These are phyloP conservation scores for Apantesis nais DNA, from an alignment of 2,888 invertebrate genomes.

Conservation along the genomic window DNA sequence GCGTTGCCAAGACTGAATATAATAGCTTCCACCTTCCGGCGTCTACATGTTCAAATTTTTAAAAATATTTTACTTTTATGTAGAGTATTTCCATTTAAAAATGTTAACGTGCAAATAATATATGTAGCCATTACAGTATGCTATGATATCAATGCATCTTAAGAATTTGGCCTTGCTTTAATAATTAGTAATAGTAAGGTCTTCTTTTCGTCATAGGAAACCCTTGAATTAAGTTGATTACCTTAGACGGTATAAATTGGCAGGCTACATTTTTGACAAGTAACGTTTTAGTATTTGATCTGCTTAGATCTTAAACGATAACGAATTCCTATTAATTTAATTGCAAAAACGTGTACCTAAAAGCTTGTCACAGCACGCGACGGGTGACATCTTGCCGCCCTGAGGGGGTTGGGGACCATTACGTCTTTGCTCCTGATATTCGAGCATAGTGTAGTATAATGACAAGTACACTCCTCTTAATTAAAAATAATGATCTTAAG, in stretches of 20 bases:
- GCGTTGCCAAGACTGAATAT: conserved; percentile 35
- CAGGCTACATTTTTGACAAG: not conserved
- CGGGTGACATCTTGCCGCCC: not conserved
- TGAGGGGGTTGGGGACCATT: not conserved
- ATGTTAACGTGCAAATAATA: not conserved
- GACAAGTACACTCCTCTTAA: not conserved
- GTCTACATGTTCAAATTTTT: conserved; percentile 15
- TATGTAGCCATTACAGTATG: not conserved
- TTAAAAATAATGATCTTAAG: not conserved
- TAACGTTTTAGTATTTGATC: not conserved
- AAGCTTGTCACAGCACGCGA: not conserved
- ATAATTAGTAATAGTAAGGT: conserved; percentile 33
- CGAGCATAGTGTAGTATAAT: not conserved
- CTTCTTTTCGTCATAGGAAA: conserved; percentile 36
- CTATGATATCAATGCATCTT: not conserved
- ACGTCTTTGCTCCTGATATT: too few species aligned
- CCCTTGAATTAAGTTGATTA: conserved; percentile 16
- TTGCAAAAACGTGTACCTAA: conserved; percentile 1
- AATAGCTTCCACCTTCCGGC: conserved; percentile 29
- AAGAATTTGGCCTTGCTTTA: conserved; percentile 28
- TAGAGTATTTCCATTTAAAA: not conserved
- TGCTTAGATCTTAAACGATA: not conserved
- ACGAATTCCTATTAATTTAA: conserved; percentile 4
- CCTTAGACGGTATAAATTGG: conserved; percentile 19
- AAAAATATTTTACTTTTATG: conserved; percentile 11